A percentile compares a stretch with the other conserved stretches of the same genome.
Evolutionary conservation across 92 coral and sea anemone species (phyloP).

Genomic region (Zoanthus sansibaricus): DNA sequence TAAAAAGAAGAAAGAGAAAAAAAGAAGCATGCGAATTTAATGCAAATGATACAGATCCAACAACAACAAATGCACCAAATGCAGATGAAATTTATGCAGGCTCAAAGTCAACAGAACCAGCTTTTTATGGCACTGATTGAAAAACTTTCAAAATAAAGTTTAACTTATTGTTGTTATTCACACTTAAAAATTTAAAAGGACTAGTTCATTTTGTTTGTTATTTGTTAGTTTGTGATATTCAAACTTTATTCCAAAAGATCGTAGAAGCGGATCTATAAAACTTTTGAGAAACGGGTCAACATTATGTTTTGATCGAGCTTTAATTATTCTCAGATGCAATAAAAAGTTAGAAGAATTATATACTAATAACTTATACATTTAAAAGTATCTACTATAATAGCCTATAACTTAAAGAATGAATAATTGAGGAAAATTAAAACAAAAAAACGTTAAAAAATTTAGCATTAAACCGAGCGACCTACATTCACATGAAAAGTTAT

Average conservation of each 20-base stretch:
- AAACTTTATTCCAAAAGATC: neutral
- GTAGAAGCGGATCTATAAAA: too few species aligned
- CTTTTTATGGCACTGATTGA: constrained; percentile 4
- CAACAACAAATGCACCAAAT: neutral
- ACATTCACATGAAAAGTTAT: too few species aligned
- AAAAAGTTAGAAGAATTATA: too few species aligned
- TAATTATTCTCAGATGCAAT: too few species aligned
- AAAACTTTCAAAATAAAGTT: constrained; percentile 8
- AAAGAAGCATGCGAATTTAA: neutral
- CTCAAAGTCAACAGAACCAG: constrained; percentile 6
- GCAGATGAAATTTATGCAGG: constrained; percentile 6
- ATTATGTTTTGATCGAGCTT: too few species aligned
- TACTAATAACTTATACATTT: too few species aligned
- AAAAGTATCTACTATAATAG: too few species aligned
- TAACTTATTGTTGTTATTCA: neutral
- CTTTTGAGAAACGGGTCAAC: too few species aligned
- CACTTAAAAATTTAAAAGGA: neutral
- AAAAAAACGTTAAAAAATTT: too few species aligned
- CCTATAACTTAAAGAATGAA: too few species aligned
- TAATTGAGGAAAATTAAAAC: too few species aligned
- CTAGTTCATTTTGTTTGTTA: neutral
- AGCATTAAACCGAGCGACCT: too few species aligned
- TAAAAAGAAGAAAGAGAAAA: constrained; percentile 2
- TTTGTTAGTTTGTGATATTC: neutral
- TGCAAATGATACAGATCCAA: neutral